Conservation (phyloP, 2,797 vertebrate species). For the Uromys caudimaculatus region DNA sequence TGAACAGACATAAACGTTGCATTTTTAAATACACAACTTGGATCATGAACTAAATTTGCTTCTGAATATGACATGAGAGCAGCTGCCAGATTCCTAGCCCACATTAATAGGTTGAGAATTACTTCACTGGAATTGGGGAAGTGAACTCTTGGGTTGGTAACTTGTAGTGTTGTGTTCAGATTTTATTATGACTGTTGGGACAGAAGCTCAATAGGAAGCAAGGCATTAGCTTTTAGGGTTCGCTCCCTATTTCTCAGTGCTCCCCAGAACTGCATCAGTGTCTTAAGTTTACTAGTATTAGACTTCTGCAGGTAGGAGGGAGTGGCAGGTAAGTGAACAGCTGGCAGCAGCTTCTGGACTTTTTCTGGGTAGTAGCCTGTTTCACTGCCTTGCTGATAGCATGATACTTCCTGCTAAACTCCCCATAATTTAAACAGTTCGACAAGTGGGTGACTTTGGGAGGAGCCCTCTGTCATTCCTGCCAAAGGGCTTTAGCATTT, state of each 20-base stretch:
- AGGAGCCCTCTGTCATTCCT: constrained; percentile 64
- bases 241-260: not conserved
- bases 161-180: constrained; percentile 25
- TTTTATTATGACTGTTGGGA: not conserved
- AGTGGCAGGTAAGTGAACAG: not conserved
- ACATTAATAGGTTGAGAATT: constrained; percentile 28
- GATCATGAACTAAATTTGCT: constrained; percentile 44
- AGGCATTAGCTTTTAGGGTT: not conserved
- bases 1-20: constrained; percentile 51
- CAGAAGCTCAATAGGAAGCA: not conserved
- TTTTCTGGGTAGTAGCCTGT: constrained; percentile 56
- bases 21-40: constrained; percentile 49
- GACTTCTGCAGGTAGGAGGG: constrained; percentile 54
- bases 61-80: constrained; percentile 46
- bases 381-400: constrained; percentile 72
- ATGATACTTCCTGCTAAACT: constrained; percentile 64
- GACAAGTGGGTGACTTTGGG: constrained; percentile 67
- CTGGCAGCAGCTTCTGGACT: constrained; percentile 35
- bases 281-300: not conserved
- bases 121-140: constrained; percentile 20
- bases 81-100: constrained; percentile 48
- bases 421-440: constrained; percentile 81
- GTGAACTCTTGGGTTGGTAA: not conserved
- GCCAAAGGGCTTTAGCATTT: constrained; percentile 52
- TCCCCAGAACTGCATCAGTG: not conserved